A percentile compares a stretch with the other conserved stretches of the same genome.
phyloP scores from a whole-genome alignment of 2,888 invertebrate species.

The Polyploca ridens region DNA sequence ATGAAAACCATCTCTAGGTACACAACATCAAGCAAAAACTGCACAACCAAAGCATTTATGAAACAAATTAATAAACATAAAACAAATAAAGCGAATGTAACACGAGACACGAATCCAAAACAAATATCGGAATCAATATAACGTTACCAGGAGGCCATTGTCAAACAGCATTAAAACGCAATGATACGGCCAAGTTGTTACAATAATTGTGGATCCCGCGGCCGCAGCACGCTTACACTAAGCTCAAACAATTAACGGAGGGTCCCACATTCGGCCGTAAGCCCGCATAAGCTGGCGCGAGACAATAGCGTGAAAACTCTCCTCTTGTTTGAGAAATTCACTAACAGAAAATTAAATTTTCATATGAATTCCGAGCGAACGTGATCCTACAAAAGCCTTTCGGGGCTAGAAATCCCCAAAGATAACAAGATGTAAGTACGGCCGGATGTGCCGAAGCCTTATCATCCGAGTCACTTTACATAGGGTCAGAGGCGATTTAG shows the following conservation, averaged over 20 bases:
- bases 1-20: too few species aligned
- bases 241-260: constrained; percentile 79
- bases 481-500: constrained; percentile 72
- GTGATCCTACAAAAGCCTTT: constrained; percentile 76
- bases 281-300: constrained; percentile 75
- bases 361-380: constrained; percentile 73
- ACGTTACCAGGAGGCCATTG: constrained; percentile 55
- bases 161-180: constrained; percentile 64
- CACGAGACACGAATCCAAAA: constrained; percentile 31
- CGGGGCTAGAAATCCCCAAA: constrained; percentile 61
- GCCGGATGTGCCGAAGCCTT: constrained; percentile 64
- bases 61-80: neutral
- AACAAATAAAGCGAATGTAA: constrained; percentile 9
- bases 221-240: constrained; percentile 73
- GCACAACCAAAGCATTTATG: neutral
- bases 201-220: constrained; percentile 72
- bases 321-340: constrained; percentile 73
- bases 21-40: too few species aligned
- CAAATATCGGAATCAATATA: constrained; percentile 54
- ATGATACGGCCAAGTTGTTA: constrained; percentile 72
- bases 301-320: constrained; percentile 76
- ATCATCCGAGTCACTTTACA: constrained; percentile 69
- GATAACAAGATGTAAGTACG: constrained; percentile 76
- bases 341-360: constrained; percentile 81
- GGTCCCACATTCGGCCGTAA: constrained; percentile 70